These are phyloP conservation scores for Campylomormyrus numenius DNA, from an alignment of 2,113 vertebrate genomes.

Conservation along the genomic window DNA sequence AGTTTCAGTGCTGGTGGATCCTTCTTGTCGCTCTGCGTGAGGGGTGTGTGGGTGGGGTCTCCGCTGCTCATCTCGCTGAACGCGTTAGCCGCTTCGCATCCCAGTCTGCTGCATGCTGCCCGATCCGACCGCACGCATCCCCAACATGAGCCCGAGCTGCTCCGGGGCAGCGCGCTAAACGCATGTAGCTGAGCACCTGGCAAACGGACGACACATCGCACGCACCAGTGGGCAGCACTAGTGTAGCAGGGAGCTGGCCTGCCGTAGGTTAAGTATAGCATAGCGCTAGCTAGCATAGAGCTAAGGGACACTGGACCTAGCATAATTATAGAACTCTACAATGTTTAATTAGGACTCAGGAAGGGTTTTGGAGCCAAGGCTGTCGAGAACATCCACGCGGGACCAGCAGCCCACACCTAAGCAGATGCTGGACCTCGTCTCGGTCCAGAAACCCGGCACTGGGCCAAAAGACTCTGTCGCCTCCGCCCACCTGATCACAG, in stretches of 20 bases:
- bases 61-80: neutral
- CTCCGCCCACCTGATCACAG: neutral
- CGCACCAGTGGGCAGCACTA: neutral
- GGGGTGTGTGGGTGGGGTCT: neutral
- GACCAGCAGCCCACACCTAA: neutral
- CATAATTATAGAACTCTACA: neutral
- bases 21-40: neutral
- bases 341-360: neutral
- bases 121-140: neutral
- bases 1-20: neutral
- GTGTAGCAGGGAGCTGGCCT: neutral
- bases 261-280: neutral
- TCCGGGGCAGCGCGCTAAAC: neutral
- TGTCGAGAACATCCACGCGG: neutral
- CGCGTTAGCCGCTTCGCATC: neutral
- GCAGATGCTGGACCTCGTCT: neutral
- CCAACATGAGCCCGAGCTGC: neutral
- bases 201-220: neutral
- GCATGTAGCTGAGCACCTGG: neutral
- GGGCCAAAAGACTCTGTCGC: neutral
- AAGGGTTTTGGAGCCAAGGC: neutral
- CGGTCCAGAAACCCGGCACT: neutral
- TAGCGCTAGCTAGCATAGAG: neutral
- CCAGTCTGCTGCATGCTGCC: constrained; percentile 4
- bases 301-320: neutral